Percentiles rank a stretch among this genome's conserved stretches.
Evolutionary conservation across 2,797 vertebrate species (phyloP).

Genomic region (Atherinosoma microstoma): DNA sequence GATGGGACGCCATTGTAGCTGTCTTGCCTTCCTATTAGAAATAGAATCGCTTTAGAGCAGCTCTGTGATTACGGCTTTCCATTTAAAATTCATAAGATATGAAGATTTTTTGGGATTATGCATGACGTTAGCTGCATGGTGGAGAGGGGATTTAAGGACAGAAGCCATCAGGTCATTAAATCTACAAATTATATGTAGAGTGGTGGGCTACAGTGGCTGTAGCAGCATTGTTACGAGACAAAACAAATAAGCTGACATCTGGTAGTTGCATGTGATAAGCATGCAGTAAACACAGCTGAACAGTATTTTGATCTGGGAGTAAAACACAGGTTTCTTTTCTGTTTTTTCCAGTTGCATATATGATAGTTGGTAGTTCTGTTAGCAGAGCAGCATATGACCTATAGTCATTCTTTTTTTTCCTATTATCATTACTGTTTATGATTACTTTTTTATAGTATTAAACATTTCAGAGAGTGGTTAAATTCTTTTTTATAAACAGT

Average conservation of each 20-base stretch:
- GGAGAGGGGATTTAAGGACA: constrained; percentile 45
- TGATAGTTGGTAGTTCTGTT: background rate
- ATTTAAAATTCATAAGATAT: constrained; percentile 79
- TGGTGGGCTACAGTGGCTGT: constrained; percentile 11
- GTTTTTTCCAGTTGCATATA: too few species aligned
- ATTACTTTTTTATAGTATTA: too few species aligned
- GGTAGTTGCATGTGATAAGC: background rate
- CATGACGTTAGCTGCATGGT: constrained; percentile 56
- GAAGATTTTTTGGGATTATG: constrained; percentile 77
- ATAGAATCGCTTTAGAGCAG: constrained; percentile 72
- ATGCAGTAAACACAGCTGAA: background rate
- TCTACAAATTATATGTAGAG: constrained; percentile 57
- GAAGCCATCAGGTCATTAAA: constrained; percentile 68
- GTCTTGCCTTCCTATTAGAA: constrained; percentile 68
- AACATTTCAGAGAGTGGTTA: too few species aligned
- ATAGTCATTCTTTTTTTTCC: background rate
- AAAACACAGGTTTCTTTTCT: too few species aligned
- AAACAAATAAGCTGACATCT: constrained; percentile 3
- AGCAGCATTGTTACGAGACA: constrained; percentile 3
- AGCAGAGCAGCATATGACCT: background rate
- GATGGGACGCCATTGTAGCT: constrained; percentile 44
- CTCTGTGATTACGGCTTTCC: constrained; percentile 63
- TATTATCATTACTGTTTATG: background rate
- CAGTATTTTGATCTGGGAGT: too few species aligned
- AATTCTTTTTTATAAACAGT: too few species aligned